Conservation (phyloP, 2,888 invertebrate species). For the Clitarchus hookeri region DNA sequence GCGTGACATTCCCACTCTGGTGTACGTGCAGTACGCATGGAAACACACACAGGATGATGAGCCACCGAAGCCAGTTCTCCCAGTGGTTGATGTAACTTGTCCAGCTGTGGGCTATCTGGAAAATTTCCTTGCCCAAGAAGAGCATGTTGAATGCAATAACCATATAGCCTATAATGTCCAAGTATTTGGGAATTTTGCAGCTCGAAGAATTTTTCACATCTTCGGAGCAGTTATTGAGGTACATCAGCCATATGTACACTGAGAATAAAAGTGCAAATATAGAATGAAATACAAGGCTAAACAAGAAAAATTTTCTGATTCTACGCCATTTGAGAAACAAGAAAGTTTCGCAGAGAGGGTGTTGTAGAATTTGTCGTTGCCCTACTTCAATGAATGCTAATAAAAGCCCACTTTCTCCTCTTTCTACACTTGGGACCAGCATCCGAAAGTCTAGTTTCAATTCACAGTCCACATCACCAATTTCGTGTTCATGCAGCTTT, state of each 20-base stretch:
- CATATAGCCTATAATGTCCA: constrained; percentile 58
- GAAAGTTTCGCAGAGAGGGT: constrained; percentile 84
- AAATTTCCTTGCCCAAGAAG: constrained; percentile 68
- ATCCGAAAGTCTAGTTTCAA: constrained; percentile 67
- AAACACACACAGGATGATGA: constrained; percentile 74
- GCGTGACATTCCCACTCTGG: constrained; percentile 39
- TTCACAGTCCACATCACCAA: constrained; percentile 86
- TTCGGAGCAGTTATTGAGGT: constrained; percentile 46
- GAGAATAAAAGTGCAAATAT: constrained; percentile 77
- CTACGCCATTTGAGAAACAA: constrained; percentile 81
- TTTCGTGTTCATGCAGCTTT: constrained; percentile 79
- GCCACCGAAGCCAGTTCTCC: constrained; percentile 85
- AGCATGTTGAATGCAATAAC: constrained; percentile 40
- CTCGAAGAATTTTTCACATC: constrained; percentile 24
- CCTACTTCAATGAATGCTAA: constrained; percentile 79
- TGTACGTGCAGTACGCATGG: constrained; percentile 54
- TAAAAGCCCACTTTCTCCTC: constrained; percentile 72
- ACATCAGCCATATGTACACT: constrained; percentile 68
- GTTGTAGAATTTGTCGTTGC: constrained; percentile 76
- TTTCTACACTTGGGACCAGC: constrained; percentile 53
- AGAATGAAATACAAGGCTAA: constrained; percentile 77
- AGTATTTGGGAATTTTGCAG: constrained; percentile 44
- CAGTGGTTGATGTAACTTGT: constrained; percentile 75
- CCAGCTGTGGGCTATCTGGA: constrained; percentile 75
- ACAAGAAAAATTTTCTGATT: constrained; percentile 79